Evolutionary conservation across 1,140 invertebrate species (phyloP), one percentile per base, ranked within the genome.

Genomic region (Drosophila sucinea): DNA sequence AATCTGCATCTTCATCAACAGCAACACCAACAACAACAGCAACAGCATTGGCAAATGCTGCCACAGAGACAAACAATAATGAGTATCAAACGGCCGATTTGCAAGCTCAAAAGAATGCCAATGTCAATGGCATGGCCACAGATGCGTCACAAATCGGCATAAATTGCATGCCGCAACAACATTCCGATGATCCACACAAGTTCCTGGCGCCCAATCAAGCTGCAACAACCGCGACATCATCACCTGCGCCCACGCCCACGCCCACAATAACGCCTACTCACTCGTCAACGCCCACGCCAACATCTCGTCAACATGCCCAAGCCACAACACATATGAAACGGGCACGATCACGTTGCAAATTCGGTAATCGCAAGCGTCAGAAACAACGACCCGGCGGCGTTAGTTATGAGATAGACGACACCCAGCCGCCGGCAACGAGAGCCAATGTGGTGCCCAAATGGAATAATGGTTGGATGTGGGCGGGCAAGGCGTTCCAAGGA

Each of bases 391-490:
- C 90, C 8, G 79, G 78, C 6, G 85, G 83, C 3, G 87, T 91
- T n/a, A 90, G 82, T 4, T 69, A 82, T 44, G 85, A 92, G 56
- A 41, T 91, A 30, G 86, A 91, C 35, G 91, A 90, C 30, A 90
- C 79, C 1, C 74, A 83, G 68, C 89, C 89, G 11, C 91, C 77
- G 80, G 93, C 74, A 44, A 92, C 61, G 87, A 94, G 91, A 79
- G 84, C 92, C 6, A 92, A 93, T 72, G 92, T 93, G 29, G 93
- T 94, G 73, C 96, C 96, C 2, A 96, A 95, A 70, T 97, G 96
- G 96, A 97, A 96, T 78, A 98, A 98, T 84, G 97, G 97, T 4
- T 98, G 97, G 97, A 95, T 94, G 60, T 98, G 97, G 96, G 95
- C 97, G 84, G 97, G 97, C 35, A 95, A 97, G 80, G 93, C 96